These are phyloP conservation scores for Naso thynnoides DNA, from an alignment of 2,797 vertebrate species.

Conservation along the genomic window DNA sequence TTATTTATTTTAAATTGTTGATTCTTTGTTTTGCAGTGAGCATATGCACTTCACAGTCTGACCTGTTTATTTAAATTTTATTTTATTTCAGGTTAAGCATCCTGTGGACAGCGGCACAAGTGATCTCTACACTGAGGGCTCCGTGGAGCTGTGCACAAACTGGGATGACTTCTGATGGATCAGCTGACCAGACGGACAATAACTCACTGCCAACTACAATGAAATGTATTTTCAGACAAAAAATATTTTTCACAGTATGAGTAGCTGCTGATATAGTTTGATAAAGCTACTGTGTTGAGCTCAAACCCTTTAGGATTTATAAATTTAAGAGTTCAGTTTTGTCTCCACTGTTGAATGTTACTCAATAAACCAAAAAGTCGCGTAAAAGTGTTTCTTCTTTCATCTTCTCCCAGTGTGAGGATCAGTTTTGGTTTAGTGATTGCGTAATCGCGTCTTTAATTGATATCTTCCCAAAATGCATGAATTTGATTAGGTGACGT, in stretches of 20 bases:
- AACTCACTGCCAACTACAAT: conserved; percentile 25
- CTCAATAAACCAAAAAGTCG: conserved; percentile 45
- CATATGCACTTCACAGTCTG: neutral
- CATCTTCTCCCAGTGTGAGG: neutral
- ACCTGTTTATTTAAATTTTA: too few relatives aligned
- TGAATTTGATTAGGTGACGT: conserved; percentile 48
- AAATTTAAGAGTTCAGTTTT: conserved; percentile 16
- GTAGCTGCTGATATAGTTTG: conserved; percentile 31
- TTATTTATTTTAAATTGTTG: too few relatives aligned
- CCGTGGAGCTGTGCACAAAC: conserved; percentile 65
- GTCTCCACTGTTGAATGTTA: conserved; percentile 23
- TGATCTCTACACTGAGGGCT: conserved; percentile 59
- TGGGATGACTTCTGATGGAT: conserved; percentile 85
- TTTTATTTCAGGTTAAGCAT: conserved; percentile 57
- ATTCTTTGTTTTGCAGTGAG: neutral
- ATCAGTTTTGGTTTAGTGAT: neutral
- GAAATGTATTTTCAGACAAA: conserved; percentile 39
- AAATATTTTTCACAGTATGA: conserved; percentile 22
- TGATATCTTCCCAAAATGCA: conserved; percentile 15
- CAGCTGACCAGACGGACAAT: neutral
- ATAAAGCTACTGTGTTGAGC: conserved; percentile 28
- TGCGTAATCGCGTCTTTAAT: neutral
- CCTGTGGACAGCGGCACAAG: conserved; percentile 59
- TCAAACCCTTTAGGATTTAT: conserved; percentile 46
- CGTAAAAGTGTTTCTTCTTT: neutral